Evolutionary conservation across 2,797 vertebrate genomes (phyloP), one percentile per base, ranked within the genome.

Genomic region (Danio choprae): DNA sequence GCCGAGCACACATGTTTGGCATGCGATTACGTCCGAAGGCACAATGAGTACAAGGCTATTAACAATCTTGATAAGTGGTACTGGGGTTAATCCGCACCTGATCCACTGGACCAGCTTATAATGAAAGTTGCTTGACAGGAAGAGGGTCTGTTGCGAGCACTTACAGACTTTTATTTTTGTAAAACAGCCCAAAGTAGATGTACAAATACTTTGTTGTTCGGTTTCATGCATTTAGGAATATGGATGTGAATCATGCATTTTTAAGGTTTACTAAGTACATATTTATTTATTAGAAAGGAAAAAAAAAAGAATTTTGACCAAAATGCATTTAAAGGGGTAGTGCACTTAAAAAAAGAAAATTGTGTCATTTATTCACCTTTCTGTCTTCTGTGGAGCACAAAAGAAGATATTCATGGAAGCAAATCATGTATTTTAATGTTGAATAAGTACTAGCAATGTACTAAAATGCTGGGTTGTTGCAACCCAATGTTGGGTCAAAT

Each of bases 61-160:
- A 95, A 95, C 90, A 98, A 95, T 90, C 95, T 99, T 88, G 95
- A 98, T 88, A 97, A 97, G 92, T 99, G 97, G 98, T 99, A 97
- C 93, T 99, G 98, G 97, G 95, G 96, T 84, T 96, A 93, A 92
- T 87, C 84, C 40, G 18, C 29, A 81, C 38, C 60, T 43, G 41
- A 29, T 44, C 18, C 63, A 64, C 41, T 59, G 65, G 53, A 56
- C 63, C 43, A 60, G 62, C 9, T 68, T 16, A 12, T 12, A 77
- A 67, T 41, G 65, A 63, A 40, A 15, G 65, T 63, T 16, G 70
- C 20, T 64, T 40, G 69, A 41, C 50, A 46, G 16, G 12, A 56
- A 67, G 12, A 64, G 38, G 48, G 63, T 59, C 50, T 22, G 29
- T 58, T 63, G 38, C 55, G 6, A 76, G 74, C 60, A 46, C 22